Evolutionary conservation across 1,140 invertebrate species (phyloP), one percentile per base, ranked within the genome.

Genomic region (Diabrotica virgifera): DNA sequence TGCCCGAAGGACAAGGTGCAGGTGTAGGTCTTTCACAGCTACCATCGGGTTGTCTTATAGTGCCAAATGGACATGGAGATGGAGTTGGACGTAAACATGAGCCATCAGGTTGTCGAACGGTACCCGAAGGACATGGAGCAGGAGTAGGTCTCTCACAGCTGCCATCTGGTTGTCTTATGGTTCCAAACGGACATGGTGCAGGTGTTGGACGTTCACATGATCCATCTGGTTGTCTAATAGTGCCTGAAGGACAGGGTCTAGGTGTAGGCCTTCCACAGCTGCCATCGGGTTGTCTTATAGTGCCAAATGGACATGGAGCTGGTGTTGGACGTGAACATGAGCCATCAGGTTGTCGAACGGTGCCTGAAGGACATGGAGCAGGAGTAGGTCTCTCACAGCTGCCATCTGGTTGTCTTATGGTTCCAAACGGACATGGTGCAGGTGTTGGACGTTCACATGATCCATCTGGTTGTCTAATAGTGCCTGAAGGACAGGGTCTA

Each of bases 91-190:
- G 6, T 38, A 8, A 14, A 59, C 57, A 59, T n/a, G 11, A n/a
- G 5, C 66, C 66, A 56, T 60, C 52, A 13, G 66, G 66, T 38
- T 38, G 46, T 54, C 9, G 14, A 24, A 24, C 24, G 61, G 38
- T 36, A 53, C 66, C 64, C 37, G 60, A 59, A 38, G 52, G 38
- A 63, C 66, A 12, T 14, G 61, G 51, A 50, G 9, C n/a, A 52
- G 24, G 24, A 24, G 24, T 24, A 2, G 24, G 24, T 24, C 24
- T 50, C 36, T 24, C 36, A 38, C 70, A 71, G 6, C 59, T 51
- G 10, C 70, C 70, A 55, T 64, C 60, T 9, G 62, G 66, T 7
- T 59, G 40, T 40, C 52, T 51, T 40, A 37, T 64, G 61, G 70
- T 50, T 36, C 57, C 59, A 53, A 24, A 62, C 0, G 8, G 52